phyloP scores from a whole-genome alignment of 2,797 vertebrate genomes.

The Phataginus tetradactyla region DNA sequence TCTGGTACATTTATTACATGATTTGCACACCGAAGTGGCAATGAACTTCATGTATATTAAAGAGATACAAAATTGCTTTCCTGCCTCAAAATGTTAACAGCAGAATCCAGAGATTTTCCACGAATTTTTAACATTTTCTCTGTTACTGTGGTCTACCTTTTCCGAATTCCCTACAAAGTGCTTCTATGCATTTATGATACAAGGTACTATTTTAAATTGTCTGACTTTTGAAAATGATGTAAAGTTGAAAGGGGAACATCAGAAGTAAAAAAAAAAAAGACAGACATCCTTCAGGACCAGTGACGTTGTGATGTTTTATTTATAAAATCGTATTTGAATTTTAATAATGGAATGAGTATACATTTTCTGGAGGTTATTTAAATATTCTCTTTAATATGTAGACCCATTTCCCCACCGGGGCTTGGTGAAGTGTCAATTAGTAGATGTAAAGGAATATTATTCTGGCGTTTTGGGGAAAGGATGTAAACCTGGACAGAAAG shows the following conservation, averaged over 20 bases:
- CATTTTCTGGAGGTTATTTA: neutral
- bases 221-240: neutral
- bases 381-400: neutral
- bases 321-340: neutral
- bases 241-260: neutral
- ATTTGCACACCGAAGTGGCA: fast-evolving
- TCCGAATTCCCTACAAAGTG: no score
- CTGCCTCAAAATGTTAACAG: neutral
- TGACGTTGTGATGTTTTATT: neutral
- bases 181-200: neutral
- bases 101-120: fast-evolving
- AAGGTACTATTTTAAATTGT: neutral
- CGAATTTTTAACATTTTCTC: neutral
- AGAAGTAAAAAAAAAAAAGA: neutral
- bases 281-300: fast-evolving
- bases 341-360: neutral
- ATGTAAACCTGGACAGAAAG: fast-evolving
- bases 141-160: fast-evolving
- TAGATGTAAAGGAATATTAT: neutral
- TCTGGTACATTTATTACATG: no score
- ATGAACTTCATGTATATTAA: neutral
- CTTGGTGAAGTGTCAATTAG: neutral
- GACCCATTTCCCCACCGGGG: neutral
- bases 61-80: neutral
- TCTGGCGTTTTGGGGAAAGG: neutral